These are phyloP conservation scores for Megaustenia siamemsis DNA, from an alignment of 2,888 invertebrate species.

Conservation along the genomic window DNA sequence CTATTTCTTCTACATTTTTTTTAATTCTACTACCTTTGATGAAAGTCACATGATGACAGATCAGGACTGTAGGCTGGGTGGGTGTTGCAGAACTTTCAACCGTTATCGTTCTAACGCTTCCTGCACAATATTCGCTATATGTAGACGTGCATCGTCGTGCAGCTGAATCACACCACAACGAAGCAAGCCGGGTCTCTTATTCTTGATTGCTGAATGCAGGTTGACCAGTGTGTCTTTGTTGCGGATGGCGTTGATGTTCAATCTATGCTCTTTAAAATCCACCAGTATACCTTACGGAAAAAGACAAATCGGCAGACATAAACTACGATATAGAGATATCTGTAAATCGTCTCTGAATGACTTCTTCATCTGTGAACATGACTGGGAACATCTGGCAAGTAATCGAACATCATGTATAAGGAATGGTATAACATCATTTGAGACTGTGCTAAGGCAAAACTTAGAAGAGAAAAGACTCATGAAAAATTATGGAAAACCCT, in stretches of 20 bases:
- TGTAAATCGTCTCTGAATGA: too few relatives aligned
- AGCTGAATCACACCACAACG: neutral
- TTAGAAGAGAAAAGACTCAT: too few relatives aligned
- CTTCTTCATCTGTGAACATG: too few relatives aligned
- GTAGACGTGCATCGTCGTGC: neutral
- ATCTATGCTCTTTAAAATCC: neutral
- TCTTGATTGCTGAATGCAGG: neutral
- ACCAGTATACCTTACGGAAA: too few relatives aligned
- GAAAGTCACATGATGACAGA: neutral
- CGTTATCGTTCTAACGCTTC: neutral
- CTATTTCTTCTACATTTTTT: neutral
- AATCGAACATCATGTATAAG: too few relatives aligned
- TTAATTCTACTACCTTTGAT: neutral
- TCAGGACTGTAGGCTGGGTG: neutral
- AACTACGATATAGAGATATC: too few relatives aligned
- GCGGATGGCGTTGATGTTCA: neutral
- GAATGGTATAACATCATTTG: too few relatives aligned
- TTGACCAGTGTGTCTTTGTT: neutral
- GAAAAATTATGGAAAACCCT: too few relatives aligned
- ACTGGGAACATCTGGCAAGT: too few relatives aligned
- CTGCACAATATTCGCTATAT: neutral
- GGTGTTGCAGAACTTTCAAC: neutral
- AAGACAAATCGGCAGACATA: too few relatives aligned
- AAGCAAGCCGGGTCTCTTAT: neutral
- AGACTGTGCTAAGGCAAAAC: too few relatives aligned